These are phyloP conservation scores for Zenarchopterus dispar DNA, from an alignment of 2,797 vertebrate species.

Conservation along the genomic window DNA sequence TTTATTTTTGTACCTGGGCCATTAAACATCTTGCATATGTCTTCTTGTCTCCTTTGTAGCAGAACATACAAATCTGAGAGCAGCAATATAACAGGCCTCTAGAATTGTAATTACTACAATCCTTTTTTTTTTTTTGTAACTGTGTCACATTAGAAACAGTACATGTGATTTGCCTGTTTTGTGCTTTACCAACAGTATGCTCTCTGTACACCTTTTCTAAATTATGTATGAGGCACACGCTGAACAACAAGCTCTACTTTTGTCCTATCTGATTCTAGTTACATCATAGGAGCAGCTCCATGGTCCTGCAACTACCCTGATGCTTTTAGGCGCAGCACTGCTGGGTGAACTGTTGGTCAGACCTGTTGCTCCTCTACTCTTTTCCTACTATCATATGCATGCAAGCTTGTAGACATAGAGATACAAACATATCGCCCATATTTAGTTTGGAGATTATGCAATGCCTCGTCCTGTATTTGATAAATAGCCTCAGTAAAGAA, in stretches of 20 bases:
- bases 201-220: slow-evolving; percentile 81
- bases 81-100: slow-evolving; percentile 24
- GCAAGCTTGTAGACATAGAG: background rate
- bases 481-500: slow-evolving; percentile 1
- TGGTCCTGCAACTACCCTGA: slow-evolving; percentile 64
- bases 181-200: slow-evolving; percentile 81
- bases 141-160: slow-evolving; percentile 55
- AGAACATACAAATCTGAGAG: slow-evolving; percentile 5
- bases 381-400: slow-evolving; percentile 6
- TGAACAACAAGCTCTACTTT: slow-evolving; percentile 79
- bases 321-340: slow-evolving; percentile 36
- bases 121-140: slow-evolving; percentile 34
- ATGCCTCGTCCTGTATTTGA: background rate
- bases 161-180: slow-evolving; percentile 79
- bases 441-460: slow-evolving; percentile 2
- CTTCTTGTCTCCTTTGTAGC: slow-evolving; percentile 19
- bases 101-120: slow-evolving; percentile 19
- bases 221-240: slow-evolving; percentile 85
- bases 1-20: slow-evolving; percentile 36
- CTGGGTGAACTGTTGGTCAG: slow-evolving; percentile 41
- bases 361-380: slow-evolving; percentile 60
- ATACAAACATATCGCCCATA: background rate
- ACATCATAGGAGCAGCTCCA: slow-evolving; percentile 75
- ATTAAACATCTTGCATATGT: slow-evolving; percentile 29
- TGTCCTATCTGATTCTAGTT: slow-evolving; percentile 81